phyloP scores from a whole-genome alignment of 2,797 vertebrate genomes.

The Myioborus melanocephalus region DNA sequence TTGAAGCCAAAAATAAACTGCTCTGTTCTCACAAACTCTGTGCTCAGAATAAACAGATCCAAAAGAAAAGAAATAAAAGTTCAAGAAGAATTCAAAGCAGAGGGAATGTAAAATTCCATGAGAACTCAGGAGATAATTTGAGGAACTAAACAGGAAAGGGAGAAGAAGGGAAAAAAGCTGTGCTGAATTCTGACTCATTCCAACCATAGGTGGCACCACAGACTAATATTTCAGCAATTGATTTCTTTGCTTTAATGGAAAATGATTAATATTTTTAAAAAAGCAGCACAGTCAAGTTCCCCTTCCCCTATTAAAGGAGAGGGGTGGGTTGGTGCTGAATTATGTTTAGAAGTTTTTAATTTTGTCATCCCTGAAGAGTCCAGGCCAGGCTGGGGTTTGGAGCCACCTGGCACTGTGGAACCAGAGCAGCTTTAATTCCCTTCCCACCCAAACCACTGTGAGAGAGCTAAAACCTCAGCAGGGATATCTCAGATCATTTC shows the following conservation, averaged over 20 bases:
- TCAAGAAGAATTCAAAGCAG: not conserved
- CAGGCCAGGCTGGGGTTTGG: not conserved
- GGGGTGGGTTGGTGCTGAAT: not conserved
- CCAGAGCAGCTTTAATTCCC: not conserved
- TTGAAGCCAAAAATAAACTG: not conserved
- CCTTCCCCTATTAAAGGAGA: not conserved
- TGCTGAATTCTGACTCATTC: not conserved
- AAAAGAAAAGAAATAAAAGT: not conserved
- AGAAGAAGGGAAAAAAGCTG: not conserved
- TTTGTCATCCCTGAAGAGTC: not conserved
- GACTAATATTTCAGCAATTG: not conserved
- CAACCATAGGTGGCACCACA: slow-evolving; percentile 53
- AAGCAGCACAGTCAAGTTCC: not conserved
- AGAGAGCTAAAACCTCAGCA: not conserved
- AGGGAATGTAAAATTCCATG: not conserved
- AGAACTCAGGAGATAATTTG: not conserved
- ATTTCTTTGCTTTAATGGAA: not conserved
- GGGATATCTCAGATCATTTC: rapidly evolving
- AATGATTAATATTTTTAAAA: not conserved
- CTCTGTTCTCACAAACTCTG: not conserved
- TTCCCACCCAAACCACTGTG: not conserved
- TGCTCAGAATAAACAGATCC: not conserved
- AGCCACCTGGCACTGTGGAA: not conserved
- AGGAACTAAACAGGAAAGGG: not conserved
- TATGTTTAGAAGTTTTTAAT: not conserved